Evolutionary conservation across 1,140 invertebrate genomes (phyloP).

Genomic region (Halyomorpha halys): DNA sequence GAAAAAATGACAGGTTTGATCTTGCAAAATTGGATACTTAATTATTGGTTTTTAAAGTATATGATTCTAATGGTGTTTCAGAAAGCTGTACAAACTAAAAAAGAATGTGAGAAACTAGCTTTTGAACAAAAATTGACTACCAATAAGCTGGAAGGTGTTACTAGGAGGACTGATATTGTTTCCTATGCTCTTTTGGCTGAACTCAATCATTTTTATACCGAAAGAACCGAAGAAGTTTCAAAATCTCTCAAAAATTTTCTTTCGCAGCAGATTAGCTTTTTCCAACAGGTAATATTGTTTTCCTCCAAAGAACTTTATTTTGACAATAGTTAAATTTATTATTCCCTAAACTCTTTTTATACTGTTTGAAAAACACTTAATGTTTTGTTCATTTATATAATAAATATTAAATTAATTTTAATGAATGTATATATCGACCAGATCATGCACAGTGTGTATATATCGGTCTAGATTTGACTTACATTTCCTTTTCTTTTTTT

Average conservation of each 20-base stretch:
- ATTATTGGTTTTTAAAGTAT: not conserved
- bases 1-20: too few relatives aligned
- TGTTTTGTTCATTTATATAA: too few relatives aligned
- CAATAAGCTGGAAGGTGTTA: slow-evolving; percentile 65
- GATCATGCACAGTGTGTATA: too few relatives aligned
- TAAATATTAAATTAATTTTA: too few relatives aligned
- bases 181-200: slow-evolving; percentile 88
- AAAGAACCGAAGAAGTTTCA: slow-evolving; percentile 78
- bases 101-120: slow-evolving; percentile 73
- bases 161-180: slow-evolving; percentile 74
- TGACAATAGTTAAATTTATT: too few relatives aligned
- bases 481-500: too few relatives aligned
- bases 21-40: too few relatives aligned
- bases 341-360: too few relatives aligned
- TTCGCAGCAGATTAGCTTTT: slow-evolving; percentile 81
- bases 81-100: slow-evolving; percentile 76
- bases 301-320: too few relatives aligned
- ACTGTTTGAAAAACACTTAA: too few relatives aligned
- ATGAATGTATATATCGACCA: too few relatives aligned
- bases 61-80: slow-evolving; percentile 31
- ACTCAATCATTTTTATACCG: slow-evolving; percentile 82
- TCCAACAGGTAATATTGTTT: slow-evolving; percentile 50
- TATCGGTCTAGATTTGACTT: too few relatives aligned
- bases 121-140: slow-evolving; percentile 74
- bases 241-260: slow-evolving; percentile 76